Evolutionary conservation across 1,140 invertebrate genomes (phyloP), one percentile per base, ranked within the genome.

Genomic region (Periplaneta americana): DNA sequence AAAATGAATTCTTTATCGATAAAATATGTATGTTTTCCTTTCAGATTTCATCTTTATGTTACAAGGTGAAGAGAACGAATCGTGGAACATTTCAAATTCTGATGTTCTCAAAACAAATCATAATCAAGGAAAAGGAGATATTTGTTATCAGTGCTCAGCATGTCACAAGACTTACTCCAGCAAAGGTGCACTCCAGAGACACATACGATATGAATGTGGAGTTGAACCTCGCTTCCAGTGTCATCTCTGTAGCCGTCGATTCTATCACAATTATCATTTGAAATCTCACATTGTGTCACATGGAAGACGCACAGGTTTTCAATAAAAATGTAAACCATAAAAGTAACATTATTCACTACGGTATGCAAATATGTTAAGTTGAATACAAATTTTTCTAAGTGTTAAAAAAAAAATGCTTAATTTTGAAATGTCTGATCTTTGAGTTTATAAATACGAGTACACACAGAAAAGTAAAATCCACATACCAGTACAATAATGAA

Each of bases 131-230:
- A 66, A 28, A 66, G 28, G 48, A n/a, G n/a, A n/a, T n/a, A n/a
- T n/a, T n/a, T 8, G 8, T 5, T 9, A 66, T 66, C 48, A 28
- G 48, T 75, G 75, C 15, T 34, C 32, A 1, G 13, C 18, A 8
- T 75, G 75, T 34, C 32, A 33, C 18, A 33, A 34, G 34, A 34
- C 2, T 1, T 75, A 75, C 32, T 34, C 32, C 22, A 75, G 8
- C 13, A 33, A 34, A n/a, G 90, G 91, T 83, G 88, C 87, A 34
- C 85, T 90, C 78, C 85, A 84, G 35, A 85, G 90, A 34, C 90
- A 91, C 82, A 81, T 88, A 78, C 86, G 87, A 79, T 89, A 89
- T 34, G 90, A 90, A 83, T 91, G 90, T 83, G 89, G 90, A 10
- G 86, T 88, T 81, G 83, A 87, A 32, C 88, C 89, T 15, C 88